Conservation (phyloP, 2,888 invertebrate species). For the Caenorhabditis sp. region DNA sequence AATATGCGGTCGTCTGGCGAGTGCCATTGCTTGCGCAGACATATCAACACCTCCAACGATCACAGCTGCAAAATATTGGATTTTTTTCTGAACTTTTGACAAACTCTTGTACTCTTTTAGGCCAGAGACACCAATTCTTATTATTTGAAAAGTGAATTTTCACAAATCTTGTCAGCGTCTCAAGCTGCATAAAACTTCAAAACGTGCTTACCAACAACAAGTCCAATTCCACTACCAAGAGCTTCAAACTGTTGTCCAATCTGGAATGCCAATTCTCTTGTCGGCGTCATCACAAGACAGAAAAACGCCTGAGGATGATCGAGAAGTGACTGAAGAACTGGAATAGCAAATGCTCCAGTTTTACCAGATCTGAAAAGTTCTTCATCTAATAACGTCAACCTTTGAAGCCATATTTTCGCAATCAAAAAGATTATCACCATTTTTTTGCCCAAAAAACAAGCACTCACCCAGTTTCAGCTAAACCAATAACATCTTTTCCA, state of each 20-base stretch:
- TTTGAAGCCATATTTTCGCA: neutral
- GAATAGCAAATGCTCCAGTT: conserved; percentile 95
- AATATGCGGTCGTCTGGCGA: conserved; percentile 95
- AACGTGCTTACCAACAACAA: conserved; percentile 80
- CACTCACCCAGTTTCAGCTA: conserved; percentile 82
- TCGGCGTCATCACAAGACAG: conserved; percentile 91
- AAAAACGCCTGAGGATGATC: conserved; percentile 92
- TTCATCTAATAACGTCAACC: neutral
- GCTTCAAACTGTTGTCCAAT: conserved; percentile 98
- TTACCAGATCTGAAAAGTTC: conserved; percentile 83
- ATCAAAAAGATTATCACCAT: neutral
- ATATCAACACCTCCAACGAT: conserved; percentile 99
- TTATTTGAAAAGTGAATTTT: neutral
- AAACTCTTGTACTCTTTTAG: too few species aligned
- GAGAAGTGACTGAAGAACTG: conserved; percentile 88
- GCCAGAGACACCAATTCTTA: too few species aligned
- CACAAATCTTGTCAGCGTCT: neutral
- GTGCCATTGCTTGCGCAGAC: conserved; percentile 87
- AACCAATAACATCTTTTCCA: conserved; percentile 83
- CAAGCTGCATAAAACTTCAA: too few species aligned
- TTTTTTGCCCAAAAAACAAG: too few species aligned
- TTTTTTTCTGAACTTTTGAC: neutral
- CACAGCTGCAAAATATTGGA: conserved; percentile 78
- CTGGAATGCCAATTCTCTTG: conserved; percentile 95
- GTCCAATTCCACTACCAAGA: conserved; percentile 85